Evolutionary conservation across 2,888 invertebrate species (phyloP), one percentile per base, ranked within the genome.

Genomic region (Pyrocoelia pectoralis): DNA sequence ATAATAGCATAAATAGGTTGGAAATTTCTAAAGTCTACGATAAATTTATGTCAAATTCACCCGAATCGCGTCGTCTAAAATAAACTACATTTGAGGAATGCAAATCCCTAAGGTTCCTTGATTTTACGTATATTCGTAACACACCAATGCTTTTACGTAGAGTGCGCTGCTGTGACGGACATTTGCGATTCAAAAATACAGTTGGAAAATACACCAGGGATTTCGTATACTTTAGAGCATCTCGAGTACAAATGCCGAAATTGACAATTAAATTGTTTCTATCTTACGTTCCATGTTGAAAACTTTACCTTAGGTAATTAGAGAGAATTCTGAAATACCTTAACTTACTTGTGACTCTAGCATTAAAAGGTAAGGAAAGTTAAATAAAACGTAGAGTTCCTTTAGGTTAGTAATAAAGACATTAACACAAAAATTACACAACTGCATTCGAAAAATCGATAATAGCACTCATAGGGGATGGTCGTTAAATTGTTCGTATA

Each of bases 41-140:
- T 24, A 24, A 24, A 24, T 24, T 24, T 24, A 24, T 6, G 24
- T 24, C 24, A 24, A 24, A 24, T 24, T 3, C 24, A 6, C 33
- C 8, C n/a, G n/a, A n/a, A 33, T 33, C 33, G 33, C 24, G 33
- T 33, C 33, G 9, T n/a, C 33, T 33, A 33, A 33, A 33, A 33
- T 33, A 33, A 33, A 33, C 33, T 33, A 33, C 33, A 33, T 33
- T 33, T 33, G 33, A 33, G n/a, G 33, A 33, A 33, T 33, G 33
- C 33, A 33, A 33, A 33, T 33, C 33, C 33, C 33, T n/a, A 33
- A 33, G 33, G 33, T n/a, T 33, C 33, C n/a, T 33, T 33, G 33
- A 33, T 33, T 33, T 33, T 33, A 33, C 33, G 33, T 33, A 33
- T 33, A 33, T 33, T 33, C 33, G 33, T 33, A 33, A 33, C 33